Evolutionary conservation across 2,888 invertebrate genomes (phyloP).

Genomic region (Acanthosepion lycidas): DNA sequence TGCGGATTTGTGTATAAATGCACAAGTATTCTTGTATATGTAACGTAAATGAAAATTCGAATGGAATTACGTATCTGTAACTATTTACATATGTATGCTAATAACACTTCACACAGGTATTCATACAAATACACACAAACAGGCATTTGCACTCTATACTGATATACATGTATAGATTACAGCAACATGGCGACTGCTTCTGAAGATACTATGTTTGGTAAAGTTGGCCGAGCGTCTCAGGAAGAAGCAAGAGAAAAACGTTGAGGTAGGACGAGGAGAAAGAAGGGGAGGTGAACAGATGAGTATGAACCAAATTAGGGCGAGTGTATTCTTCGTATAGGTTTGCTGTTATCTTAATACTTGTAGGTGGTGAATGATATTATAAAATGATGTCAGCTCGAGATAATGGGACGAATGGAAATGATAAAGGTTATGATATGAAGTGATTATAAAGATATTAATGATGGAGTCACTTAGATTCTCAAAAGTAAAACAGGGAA

Average conservation of each 20-base stretch:
- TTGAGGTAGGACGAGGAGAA: too few relatives aligned
- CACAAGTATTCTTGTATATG: not conserved
- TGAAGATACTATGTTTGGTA: slow-evolving; percentile 22
- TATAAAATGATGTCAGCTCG: not conserved
- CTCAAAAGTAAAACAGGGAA: not conserved
- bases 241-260: not conserved
- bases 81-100: not conserved
- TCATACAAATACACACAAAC: not conserved
- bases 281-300: not conserved
- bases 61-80: not conserved
- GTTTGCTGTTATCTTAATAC: not conserved
- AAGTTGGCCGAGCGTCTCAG: slow-evolving; percentile 13
- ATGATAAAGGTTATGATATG: not conserved
- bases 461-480: not conserved
- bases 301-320: not conserved
- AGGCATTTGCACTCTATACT: not conserved
- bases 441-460: not conserved
- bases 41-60: not conserved
- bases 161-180: not conserved
- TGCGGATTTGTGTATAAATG: not conserved
- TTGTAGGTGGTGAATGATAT: not conserved
- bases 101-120: not conserved
- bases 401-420: not conserved
- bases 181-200: not conserved
- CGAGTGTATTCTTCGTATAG: not conserved